Percentiles rank a stretch among this genome's conserved stretches.
These are phyloP conservation scores for Caenorhabditis tropicalis DNA, from an alignment of 1,140 invertebrate genomes.

Conservation along the genomic window DNA sequence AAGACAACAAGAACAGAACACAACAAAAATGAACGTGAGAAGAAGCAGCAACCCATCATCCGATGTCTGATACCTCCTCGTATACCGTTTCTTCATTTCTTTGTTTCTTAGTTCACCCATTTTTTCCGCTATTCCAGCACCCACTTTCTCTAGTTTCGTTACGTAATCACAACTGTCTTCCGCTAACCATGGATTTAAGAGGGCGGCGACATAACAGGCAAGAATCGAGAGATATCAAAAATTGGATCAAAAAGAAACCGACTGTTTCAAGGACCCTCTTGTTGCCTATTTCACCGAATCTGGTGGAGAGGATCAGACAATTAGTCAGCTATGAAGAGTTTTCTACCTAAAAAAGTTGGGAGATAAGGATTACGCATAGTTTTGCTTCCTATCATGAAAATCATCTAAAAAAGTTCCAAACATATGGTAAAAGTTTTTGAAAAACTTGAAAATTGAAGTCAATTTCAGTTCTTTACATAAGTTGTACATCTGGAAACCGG, in stretches of 20 bases:
- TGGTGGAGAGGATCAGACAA: background rate
- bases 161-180: background rate
- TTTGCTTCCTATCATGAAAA: no score
- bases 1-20: conserved; percentile 20
- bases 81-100: background rate
- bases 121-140: background rate
- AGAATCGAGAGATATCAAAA: background rate
- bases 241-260: background rate
- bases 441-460: no score
- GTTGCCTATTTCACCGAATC: background rate
- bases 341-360: no score
- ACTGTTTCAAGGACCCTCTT: background rate
- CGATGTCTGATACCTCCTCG: background rate
- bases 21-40: conserved; percentile 30
- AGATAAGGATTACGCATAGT: no score
- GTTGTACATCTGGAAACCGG: no score
- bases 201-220: conserved; percentile 8
- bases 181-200: background rate
- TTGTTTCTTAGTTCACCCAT: conserved; percentile 21
- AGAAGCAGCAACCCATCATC: background rate
- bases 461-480: no score
- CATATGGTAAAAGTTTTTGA: no score
- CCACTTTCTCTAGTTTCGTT: background rate
- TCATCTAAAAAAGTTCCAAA: no score
- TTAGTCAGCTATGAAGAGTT: no score